A percentile compares a stretch with the other conserved stretches of the same genome.
These are phyloP conservation scores for Poeciliopsis retropinna DNA, from an alignment of 2,113 vertebrate genomes.

Conservation along the genomic window DNA sequence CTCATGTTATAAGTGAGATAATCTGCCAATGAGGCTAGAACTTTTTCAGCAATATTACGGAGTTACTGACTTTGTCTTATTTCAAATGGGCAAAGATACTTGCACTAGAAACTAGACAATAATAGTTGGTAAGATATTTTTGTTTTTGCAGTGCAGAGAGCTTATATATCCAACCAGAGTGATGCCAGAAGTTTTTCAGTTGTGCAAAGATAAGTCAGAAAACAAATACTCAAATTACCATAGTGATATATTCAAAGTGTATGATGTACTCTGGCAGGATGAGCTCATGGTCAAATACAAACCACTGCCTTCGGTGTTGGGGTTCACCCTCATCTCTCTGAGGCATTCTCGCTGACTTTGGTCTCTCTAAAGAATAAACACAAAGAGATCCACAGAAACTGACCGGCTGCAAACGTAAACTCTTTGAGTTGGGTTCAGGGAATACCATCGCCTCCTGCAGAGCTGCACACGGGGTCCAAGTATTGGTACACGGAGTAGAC, in stretches of 20 bases:
- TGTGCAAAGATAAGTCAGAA: neutral
- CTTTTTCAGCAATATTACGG: too few species aligned
- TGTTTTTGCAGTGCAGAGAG: too few species aligned
- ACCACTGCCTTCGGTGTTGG: constrained; percentile 79
- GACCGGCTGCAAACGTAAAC: neutral
- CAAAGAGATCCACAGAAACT: constrained; percentile 2
- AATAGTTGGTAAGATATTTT: too few species aligned
- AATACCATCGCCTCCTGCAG: constrained; percentile 39
- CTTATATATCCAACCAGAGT: neutral
- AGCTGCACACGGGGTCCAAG: constrained; percentile 62
- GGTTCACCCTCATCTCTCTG: constrained; percentile 73
- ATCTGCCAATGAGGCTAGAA: too few species aligned
- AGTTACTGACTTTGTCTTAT: too few species aligned
- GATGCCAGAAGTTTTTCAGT: neutral
- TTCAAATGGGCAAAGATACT: too few species aligned
- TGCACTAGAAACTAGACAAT: too few species aligned
- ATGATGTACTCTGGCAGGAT: constrained; percentile 85
- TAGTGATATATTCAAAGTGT: constrained; percentile 83
- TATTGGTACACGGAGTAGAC: constrained; percentile 81
- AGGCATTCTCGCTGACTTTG: constrained; percentile 42
- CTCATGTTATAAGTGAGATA: too few species aligned
- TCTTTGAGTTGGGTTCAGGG: neutral
- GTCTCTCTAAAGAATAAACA: constrained; percentile 43
- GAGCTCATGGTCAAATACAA: constrained; percentile 86
- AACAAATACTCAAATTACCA: constrained; percentile 60